Evolutionary conservation across 2,888 invertebrate genomes (phyloP), one percentile per base, ranked within the genome.

Genomic region (Chymomyza procnemis): DNA sequence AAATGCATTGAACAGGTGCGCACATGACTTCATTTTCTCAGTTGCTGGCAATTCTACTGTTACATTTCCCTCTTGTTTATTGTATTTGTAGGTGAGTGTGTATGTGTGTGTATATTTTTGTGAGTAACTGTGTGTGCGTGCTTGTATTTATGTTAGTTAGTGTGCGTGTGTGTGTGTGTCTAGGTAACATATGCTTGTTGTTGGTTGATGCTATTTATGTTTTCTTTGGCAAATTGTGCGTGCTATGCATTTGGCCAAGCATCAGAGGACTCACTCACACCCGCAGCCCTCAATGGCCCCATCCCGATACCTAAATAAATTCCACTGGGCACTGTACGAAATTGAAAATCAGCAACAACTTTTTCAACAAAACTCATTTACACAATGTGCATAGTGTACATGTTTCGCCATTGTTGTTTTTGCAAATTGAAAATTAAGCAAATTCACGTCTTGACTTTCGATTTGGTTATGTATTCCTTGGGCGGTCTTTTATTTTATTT

Each of bases 1-100:
- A 83, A 85, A 80, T 85, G 85, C 79, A 85, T 69, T 76, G 85
- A 78, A 77, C 83, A 85, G 85, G 83, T 82, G 81, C 80, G 81
- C 79, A 82, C 83, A 82, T 83, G 83, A 85, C 83, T 83, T 83
- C 83, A 85, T 83, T 83, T 83, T 74, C 80, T 74, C 80, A 71
- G 75, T 48, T 22, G 21, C 34, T 41, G 34, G 12, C 34, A 41
- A 41, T 41, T 41, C 34, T 41, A 41, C 34, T 41, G 34, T 67
- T 78, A 78, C 82, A 84, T 74, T 73, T 74, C 71, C 57, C 64
- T 9, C 50, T 22, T 75, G 67, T 74, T 71, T 74, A 74, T 71
- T 71, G 71, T 73, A 58, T 76, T 72, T 54, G 19, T 48, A 3
- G 4, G 18, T 48, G 48, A n/a, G 16, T 48, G 18, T 18, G 48